These are phyloP conservation scores for Conomelus anceps DNA, from an alignment of 2,888 invertebrate species.

Conservation along the genomic window DNA sequence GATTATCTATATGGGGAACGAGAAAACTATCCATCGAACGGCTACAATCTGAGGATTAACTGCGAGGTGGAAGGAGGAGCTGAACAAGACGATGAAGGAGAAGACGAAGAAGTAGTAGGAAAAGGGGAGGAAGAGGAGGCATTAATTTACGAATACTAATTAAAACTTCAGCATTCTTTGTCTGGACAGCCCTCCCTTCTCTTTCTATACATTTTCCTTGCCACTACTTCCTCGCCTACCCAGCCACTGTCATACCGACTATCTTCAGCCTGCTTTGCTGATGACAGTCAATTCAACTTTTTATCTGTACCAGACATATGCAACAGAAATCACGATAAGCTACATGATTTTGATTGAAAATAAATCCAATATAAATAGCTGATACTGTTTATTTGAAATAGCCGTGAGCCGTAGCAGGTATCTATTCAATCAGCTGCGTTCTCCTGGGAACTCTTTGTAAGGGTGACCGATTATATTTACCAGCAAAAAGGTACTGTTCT, in stretches of 20 bases:
- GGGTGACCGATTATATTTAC: no score
- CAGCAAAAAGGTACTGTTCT: no score
- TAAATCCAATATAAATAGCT: no score
- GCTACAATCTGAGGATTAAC: not conserved
- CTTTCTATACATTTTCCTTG: not conserved
- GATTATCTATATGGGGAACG: not conserved
- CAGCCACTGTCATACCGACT: not conserved
- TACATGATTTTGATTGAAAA: no score
- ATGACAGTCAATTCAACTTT: no score
- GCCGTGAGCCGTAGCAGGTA: no score
- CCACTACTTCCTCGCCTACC: not conserved
- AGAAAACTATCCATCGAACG: no score
- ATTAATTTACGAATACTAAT: slow-evolving; percentile 13
- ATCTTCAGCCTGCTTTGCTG: not conserved
- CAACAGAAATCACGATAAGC: no score
- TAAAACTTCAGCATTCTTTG: slow-evolving; percentile 12
- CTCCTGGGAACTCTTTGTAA: no score
- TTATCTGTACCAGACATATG: no score
- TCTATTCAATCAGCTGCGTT: no score
- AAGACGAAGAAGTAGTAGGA: not conserved
- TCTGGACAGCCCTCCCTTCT: not conserved
- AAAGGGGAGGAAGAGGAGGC: not conserved
- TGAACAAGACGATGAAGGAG: not conserved
- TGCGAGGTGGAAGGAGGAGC: not conserved
- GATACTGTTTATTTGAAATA: no score